These are phyloP conservation scores for Contarinia nasturtii DNA, from an alignment of 1,140 invertebrate species.

Conservation along the genomic window DNA sequence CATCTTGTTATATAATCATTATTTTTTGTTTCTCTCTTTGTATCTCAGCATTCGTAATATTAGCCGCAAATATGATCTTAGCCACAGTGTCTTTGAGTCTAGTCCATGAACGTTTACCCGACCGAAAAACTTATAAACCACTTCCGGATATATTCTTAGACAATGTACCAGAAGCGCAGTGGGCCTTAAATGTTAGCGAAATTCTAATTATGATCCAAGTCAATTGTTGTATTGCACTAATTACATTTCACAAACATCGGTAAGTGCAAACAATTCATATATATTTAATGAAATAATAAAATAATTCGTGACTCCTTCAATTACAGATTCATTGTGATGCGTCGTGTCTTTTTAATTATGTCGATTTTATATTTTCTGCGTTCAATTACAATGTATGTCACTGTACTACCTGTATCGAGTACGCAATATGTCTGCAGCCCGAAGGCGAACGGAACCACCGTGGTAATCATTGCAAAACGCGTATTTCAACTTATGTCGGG, in stretches of 20 bases:
- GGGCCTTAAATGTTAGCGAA: slow-evolving; percentile 69
- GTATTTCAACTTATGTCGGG: slow-evolving; percentile 63
- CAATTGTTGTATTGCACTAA: slow-evolving; percentile 47
- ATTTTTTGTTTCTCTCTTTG: slow-evolving; percentile 6
- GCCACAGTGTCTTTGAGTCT: slow-evolving; percentile 54
- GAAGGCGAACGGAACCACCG: slow-evolving; percentile 43
- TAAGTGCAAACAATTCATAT: slow-evolving; percentile 14
- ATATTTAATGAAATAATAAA: not conserved
- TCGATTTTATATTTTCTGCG: slow-evolving; percentile 71
- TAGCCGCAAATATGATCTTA: slow-evolving; percentile 37
- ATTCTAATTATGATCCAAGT: slow-evolving; percentile 66
- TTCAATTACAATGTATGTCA: slow-evolving; percentile 75
- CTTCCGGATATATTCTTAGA: slow-evolving; percentile 68
- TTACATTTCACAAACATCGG: slow-evolving; percentile 71
- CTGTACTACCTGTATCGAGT: slow-evolving; percentile 65
- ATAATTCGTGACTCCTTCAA: not conserved
- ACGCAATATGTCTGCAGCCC: slow-evolving; percentile 68
- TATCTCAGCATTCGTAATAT: slow-evolving; percentile 36
- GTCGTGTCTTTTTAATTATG: slow-evolving; percentile 64
- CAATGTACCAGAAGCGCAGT: slow-evolving; percentile 45
- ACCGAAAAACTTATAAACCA: slow-evolving; percentile 43
- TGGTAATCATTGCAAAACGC: slow-evolving; percentile 41
- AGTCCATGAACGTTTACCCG: slow-evolving; percentile 68
- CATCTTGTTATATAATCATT: not conserved
- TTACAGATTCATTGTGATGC: slow-evolving; percentile 60